phyloP scores from a whole-genome alignment of 2,113 vertebrate genomes.

The Dicaeum eximium region DNA sequence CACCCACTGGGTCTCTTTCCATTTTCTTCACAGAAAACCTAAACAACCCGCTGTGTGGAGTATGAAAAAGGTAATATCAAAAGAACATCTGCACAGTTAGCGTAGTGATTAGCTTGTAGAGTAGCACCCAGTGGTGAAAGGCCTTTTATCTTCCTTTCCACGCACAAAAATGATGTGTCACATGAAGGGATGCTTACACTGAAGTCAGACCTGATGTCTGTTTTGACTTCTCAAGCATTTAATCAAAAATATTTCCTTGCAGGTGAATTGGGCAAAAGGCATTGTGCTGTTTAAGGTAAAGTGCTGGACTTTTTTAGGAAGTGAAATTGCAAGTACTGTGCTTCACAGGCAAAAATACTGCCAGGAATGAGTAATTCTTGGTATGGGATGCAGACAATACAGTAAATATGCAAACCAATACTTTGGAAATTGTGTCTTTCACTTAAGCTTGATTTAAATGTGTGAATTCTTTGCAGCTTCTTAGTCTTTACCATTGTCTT shows the following conservation, averaged over 20 bases:
- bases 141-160: neutral
- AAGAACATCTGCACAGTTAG: neutral
- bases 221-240: neutral
- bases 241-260: neutral
- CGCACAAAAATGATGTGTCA: neutral
- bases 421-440: neutral
- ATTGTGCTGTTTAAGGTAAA: neutral
- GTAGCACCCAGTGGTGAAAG: neutral
- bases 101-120: neutral
- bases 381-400: neutral
- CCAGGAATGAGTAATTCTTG: neutral
- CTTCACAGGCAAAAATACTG: neutral
- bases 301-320: neutral
- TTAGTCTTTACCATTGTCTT: neutral
- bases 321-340: neutral
- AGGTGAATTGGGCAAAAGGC: neutral
- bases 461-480: neutral
- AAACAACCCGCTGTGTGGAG: neutral
- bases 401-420: neutral
- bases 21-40: conserved; percentile 21
- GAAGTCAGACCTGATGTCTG: neutral
- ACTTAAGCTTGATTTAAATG: neutral
- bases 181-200: neutral
- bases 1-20: neutral
- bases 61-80: neutral